Evolutionary conservation across 2,888 invertebrate genomes (phyloP).

Genomic region (Apeira syringaria): DNA sequence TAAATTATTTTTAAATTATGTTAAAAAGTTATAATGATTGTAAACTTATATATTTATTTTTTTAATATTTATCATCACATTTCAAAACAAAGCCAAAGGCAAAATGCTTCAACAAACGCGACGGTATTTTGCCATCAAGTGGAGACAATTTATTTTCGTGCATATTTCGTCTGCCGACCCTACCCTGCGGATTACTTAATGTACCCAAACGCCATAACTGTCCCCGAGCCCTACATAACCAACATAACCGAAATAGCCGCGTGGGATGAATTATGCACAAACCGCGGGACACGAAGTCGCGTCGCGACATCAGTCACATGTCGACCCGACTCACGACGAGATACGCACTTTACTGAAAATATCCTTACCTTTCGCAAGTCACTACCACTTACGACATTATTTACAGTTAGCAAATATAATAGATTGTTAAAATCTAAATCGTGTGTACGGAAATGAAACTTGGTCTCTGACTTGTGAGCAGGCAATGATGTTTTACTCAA

Average conservation of each 20-base stretch:
- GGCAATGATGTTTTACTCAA: no score
- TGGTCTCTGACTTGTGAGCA: no score
- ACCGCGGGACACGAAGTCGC: conserved; percentile 26
- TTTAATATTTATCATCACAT: neutral
- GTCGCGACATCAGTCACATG: conserved; percentile 54
- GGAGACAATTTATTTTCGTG: conserved; percentile 10
- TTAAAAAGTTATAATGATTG: no score
- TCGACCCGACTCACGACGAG: conserved; percentile 9
- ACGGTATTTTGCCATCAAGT: conserved; percentile 10
- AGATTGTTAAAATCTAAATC: no score
- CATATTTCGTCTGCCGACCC: conserved; percentile 12
- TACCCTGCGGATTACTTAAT: conserved; percentile 20
- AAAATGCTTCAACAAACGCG: conserved; percentile 6
- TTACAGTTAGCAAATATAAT: no score
- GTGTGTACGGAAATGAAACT: no score
- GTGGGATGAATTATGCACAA: conserved; percentile 41
- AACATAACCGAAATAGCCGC: conserved; percentile 5
- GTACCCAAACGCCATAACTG: conserved; percentile 21
- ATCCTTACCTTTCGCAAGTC: no score
- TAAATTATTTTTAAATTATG: no score
- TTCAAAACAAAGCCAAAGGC: conserved; percentile 3
- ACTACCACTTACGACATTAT: no score
- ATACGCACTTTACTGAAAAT: no score
- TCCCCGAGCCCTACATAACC: conserved; percentile 11
- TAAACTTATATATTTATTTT: no score